Base-by-base conservation (phyloP, 2,113 vertebrate genomes). In the Microtus ochrogaster region DNA sequence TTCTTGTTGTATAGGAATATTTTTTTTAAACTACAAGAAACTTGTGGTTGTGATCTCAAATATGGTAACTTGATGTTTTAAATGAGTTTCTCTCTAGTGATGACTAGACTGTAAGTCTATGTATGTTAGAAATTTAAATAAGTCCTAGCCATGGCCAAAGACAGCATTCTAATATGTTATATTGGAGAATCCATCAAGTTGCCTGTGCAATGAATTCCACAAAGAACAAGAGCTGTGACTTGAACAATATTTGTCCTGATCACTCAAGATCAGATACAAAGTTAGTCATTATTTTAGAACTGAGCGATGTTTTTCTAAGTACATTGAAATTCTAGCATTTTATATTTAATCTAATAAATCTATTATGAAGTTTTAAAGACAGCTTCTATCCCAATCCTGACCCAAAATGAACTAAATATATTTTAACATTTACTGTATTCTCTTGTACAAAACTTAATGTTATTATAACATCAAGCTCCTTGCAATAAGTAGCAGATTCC, bases 381-480 rank as follows among this genome's bases (percentile, higher is more conserved):
- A 63, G 1, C 3, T 76, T 82, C 36, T 82, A 1, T 28, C 30
- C 6, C 73, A 85, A 77, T 92, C 33, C n/a, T 39, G 94, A 90
- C 10, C 24, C 22, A 5, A 86, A 96, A 52, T 63, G 12, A 83
- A 9, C 8, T 78, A 88, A 92, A 52, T 81, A 41, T 9, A 47
- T 70, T 91, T 21, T 19, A 19, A 68, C 3, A 30, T 91, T 90
- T 13, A 6, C 41, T 90, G 47, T 79, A 93, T 94, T 89, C 92
- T 97, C 14, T 70, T 73, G 30, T 70, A 66, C 2, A 30, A 94
- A 44, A 93, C 89, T 92, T 95, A 47, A 86, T 92, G 58, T 88
- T 10, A 65, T 36, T 72, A n/a, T 4, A 85, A 65, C 16, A 90
- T 2, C 55, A n/a, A 92, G 1, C 2, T 30, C 41, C 82, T 30